These are phyloP conservation scores for Peribatodes rhomboidaria DNA, from an alignment of 2,888 invertebrate species.

Conservation along the genomic window DNA sequence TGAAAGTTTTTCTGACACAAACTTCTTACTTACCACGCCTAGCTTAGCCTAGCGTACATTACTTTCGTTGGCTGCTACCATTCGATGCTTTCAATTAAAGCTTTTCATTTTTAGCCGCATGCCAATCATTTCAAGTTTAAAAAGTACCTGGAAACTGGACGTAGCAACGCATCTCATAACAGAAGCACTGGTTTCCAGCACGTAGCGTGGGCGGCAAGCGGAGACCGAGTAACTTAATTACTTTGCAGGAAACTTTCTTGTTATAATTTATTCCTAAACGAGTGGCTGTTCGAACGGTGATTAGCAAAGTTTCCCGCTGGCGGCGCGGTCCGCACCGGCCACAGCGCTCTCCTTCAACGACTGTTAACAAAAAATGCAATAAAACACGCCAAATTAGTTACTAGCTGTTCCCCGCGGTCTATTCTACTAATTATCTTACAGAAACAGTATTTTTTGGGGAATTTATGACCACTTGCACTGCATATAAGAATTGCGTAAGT, in stretches of 20 bases:
- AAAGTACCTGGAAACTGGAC: not conserved
- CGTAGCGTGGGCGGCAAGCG: constrained; percentile 50
- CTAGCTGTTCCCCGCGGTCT: not conserved
- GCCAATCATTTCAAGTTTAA: too few species aligned
- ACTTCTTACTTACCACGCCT: too few species aligned
- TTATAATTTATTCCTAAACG: constrained; percentile 73
- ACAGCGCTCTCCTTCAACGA: not conserved
- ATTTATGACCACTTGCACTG: too few species aligned
- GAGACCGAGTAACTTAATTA: constrained; percentile 63
- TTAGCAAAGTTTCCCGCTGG: constrained; percentile 67
- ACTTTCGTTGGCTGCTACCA: too few species aligned
- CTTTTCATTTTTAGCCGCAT: too few species aligned
- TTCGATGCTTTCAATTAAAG: too few species aligned
- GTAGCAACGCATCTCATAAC: not conserved
- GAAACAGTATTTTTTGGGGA: too few species aligned
- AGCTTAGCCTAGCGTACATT: too few species aligned
- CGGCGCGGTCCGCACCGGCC: constrained; percentile 20
- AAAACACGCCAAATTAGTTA: not conserved
- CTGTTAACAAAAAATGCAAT: constrained; percentile 10
- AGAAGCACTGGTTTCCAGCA: constrained; percentile 27
- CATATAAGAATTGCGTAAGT: too few species aligned
- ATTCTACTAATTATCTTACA: too few species aligned
- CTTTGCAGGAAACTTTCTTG: constrained; percentile 63
- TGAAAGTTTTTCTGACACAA: too few species aligned
- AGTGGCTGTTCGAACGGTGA: constrained; percentile 69